Evolutionary conservation across 2,888 invertebrate species (phyloP), one percentile per base, ranked within the genome.

Genomic region (Phortica okadai): DNA sequence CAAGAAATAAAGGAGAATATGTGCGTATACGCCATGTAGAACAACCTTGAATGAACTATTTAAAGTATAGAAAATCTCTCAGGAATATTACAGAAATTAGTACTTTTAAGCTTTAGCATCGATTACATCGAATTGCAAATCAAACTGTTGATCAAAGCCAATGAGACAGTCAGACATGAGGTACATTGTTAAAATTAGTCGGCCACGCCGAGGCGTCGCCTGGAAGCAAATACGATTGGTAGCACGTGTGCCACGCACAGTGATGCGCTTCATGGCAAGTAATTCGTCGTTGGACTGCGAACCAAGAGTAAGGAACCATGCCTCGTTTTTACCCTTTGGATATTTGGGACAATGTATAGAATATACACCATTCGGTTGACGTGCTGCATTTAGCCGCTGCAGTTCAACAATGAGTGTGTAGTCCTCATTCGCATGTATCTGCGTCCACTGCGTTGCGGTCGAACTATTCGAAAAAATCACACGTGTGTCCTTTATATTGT

Each of bases 291-390:
- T 92, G 74, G 94, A 94, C 33, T 94, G 91, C 41, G 94, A 94
- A 2, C 98, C 98, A 8, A 99, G 92, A 0, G 97, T 93, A 1
- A 98, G 89, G 91, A 99, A 96, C 99, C 99, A 99, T 76, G 98
- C 97, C 90, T 99, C 99, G 89, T 97, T 97, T 92, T 99, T 99
- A 56, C 95, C 95, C 90, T 98, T 98, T 1, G 97, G 95, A 92
- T 97, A 99, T 79, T 95, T 94, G 0, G 97, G 96, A 78, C 97
- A 95, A 79, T 95, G 92, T n/a, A 96, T 96, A 21, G 95, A 95
- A 83, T 93, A 93, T 85, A 80, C 75, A 0, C 81, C 80, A 0
- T 67, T 77, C 8, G 41, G 25, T 45, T 81, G 91, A 74, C 93
- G 92, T 54, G 92, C 91, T 69, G 93, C 93, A 86, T 93, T 93